These are phyloP conservation scores for Melozone crissalis DNA, from an alignment of 2,113 vertebrate species.

Conservation along the genomic window DNA sequence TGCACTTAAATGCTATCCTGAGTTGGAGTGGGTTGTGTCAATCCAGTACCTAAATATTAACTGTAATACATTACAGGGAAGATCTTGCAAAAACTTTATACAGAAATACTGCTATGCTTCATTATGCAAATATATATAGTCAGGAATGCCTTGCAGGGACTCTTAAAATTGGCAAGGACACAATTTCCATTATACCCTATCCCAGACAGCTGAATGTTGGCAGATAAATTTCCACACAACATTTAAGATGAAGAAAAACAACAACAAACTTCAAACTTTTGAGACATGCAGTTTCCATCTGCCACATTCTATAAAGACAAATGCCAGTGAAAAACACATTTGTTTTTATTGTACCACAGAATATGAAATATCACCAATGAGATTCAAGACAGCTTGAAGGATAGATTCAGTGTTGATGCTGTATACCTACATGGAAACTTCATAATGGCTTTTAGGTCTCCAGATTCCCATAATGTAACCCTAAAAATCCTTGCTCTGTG, in stretches of 20 bases:
- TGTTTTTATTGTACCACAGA: not conserved
- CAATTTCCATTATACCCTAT: constrained; percentile 38
- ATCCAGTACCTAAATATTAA: constrained; percentile 1
- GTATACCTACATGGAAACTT: accelerated
- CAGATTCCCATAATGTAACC: not conserved
- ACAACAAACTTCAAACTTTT: constrained; percentile 47
- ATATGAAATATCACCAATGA: not conserved
- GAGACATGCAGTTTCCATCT: constrained; percentile 5
- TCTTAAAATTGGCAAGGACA: constrained; percentile 53
- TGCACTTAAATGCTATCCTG: not conserved
- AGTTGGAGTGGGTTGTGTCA: not conserved
- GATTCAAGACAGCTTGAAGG: not conserved
- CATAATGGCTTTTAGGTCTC: not conserved
- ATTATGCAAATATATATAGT: constrained; percentile 44
- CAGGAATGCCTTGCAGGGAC: constrained; percentile 44
- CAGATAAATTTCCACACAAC: constrained; percentile 60
- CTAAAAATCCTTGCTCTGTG: not conserved
- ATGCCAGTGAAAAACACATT: constrained; percentile 41
- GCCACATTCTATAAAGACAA: constrained; percentile 58
- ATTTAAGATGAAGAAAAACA: constrained; percentile 41
- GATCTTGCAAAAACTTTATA: constrained; percentile 23
- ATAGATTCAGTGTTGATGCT: not conserved
- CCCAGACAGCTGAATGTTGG: constrained; percentile 28
- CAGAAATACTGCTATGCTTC: constrained; percentile 34
- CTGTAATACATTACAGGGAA: constrained; percentile 2